Conservation (phyloP, 1,140 invertebrate genomes). For the Alviniconcha marisindica region DNA sequence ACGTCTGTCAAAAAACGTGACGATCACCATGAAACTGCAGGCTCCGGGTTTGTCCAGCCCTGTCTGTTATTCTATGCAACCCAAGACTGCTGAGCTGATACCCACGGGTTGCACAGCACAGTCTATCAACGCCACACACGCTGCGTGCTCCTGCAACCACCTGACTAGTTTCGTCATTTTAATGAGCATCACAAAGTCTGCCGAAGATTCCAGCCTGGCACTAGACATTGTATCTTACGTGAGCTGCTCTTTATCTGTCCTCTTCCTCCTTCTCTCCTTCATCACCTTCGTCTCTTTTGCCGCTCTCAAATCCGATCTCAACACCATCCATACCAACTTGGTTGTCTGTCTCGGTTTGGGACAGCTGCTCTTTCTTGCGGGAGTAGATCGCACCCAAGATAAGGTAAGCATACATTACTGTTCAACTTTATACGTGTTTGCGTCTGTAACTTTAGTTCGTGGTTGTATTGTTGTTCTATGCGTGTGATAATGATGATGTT, state of each 20-base stretch:
- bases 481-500: too few species aligned
- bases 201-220: background rate
- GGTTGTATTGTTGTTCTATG: too few species aligned
- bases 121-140: background rate
- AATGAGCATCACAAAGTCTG: background rate
- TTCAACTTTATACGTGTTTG: too few species aligned
- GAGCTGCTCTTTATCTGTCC: background rate
- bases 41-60: too few species aligned
- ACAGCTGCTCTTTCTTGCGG: background rate
- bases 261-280: background rate
- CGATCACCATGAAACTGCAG: too few species aligned
- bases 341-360: background rate
- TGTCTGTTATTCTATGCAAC: too few species aligned
- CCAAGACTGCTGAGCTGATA: too few species aligned
- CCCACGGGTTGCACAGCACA: background rate
- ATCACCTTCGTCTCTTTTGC: background rate
- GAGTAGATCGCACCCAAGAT: background rate
- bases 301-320: background rate
- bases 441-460: too few species aligned
- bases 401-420: background rate
- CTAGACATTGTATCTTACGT: background rate
- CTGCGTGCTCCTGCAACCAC: background rate
- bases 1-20: too few species aligned
- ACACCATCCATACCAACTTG: background rate
- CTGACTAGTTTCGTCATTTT: constrained; percentile 16